Evolutionary conservation across 2,797 vertebrate genomes (phyloP).

Genomic region (Momotus momota): DNA sequence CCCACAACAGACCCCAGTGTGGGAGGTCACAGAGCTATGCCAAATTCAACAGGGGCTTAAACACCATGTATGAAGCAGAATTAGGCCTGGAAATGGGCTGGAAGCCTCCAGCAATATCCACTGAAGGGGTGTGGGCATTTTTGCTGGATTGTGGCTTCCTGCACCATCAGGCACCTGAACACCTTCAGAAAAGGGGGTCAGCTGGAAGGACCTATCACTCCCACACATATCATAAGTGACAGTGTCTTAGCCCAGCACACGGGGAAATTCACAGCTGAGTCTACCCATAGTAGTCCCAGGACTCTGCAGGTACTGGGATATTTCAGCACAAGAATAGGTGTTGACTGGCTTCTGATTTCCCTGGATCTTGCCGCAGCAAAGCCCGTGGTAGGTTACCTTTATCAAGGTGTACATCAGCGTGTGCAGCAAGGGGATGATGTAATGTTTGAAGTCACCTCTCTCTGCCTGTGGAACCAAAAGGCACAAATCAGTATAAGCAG

Average conservation of each 20-base stretch:
- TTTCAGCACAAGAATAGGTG: background rate
- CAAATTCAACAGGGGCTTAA: too few relatives aligned
- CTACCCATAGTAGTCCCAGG: accelerated
- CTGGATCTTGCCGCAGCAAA: accelerated
- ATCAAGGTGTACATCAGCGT: conserved; percentile 91
- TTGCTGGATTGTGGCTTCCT: background rate
- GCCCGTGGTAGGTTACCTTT: conserved; percentile 79
- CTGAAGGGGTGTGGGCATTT: background rate
- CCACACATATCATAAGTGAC: background rate
- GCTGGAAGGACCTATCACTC: background rate
- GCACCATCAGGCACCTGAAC: background rate
- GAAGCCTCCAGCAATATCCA: background rate
- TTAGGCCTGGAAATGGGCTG: background rate
- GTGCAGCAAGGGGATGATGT: conserved; percentile 92
- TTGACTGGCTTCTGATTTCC: background rate
- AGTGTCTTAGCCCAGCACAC: background rate
- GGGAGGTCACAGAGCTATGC: background rate
- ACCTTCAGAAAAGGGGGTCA: background rate
- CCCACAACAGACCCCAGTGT: background rate
- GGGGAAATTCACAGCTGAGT: background rate
- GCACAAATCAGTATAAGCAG: background rate
- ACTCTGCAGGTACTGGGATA: background rate
- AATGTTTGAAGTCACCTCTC: conserved; percentile 79
- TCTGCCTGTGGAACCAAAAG: conserved; percentile 83
- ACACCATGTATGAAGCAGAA: background rate